Percentiles rank a stretch among this genome's conserved stretches.
These are phyloP conservation scores for Notocelia uddmanniana DNA, from an alignment of 2,888 invertebrate genomes.

Conservation along the genomic window DNA sequence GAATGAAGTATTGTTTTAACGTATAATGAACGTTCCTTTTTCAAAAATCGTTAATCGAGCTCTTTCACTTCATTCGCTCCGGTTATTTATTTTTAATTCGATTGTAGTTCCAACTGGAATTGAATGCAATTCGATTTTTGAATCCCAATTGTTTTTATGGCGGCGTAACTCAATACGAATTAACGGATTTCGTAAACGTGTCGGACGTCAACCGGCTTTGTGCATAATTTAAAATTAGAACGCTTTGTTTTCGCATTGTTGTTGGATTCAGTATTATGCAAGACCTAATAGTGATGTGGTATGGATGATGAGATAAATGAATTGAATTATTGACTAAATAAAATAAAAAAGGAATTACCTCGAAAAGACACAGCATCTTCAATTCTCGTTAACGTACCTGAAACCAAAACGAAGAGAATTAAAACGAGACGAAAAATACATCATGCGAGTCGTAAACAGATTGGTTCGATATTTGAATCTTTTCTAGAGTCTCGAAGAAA, in stretches of 20 bases:
- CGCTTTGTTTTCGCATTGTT: slow-evolving; percentile 33
- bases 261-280: slow-evolving; percentile 22
- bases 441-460: slow-evolving; percentile 14
- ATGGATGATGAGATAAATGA: slow-evolving; percentile 37
- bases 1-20: slow-evolving; percentile 83
- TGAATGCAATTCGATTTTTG: slow-evolving; percentile 71
- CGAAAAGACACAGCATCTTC: slow-evolving; percentile 73
- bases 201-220: slow-evolving; percentile 46
- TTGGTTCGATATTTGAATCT: slow-evolving; percentile 34
- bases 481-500: slow-evolving; percentile 58
- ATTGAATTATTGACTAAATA: slow-evolving; percentile 33
- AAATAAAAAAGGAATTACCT: slow-evolving; percentile 63
- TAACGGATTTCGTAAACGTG: slow-evolving; percentile 73
- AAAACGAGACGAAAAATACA: slow-evolving; percentile 28
- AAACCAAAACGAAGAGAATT: slow-evolving; percentile 54
- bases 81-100: slow-evolving; percentile 58
- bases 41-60: slow-evolving; percentile 77
- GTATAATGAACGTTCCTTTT: slow-evolving; percentile 76
- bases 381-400: slow-evolving; percentile 69
- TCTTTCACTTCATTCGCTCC: slow-evolving; percentile 81
- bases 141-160: slow-evolving; percentile 70
- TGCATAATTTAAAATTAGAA: slow-evolving; percentile 44
- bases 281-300: slow-evolving; percentile 28
- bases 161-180: slow-evolving; percentile 83
- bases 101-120: slow-evolving; percentile 66